Evolutionary conservation across 2,797 vertebrate genomes (phyloP).

Genomic region (Danionella dracula): DNA sequence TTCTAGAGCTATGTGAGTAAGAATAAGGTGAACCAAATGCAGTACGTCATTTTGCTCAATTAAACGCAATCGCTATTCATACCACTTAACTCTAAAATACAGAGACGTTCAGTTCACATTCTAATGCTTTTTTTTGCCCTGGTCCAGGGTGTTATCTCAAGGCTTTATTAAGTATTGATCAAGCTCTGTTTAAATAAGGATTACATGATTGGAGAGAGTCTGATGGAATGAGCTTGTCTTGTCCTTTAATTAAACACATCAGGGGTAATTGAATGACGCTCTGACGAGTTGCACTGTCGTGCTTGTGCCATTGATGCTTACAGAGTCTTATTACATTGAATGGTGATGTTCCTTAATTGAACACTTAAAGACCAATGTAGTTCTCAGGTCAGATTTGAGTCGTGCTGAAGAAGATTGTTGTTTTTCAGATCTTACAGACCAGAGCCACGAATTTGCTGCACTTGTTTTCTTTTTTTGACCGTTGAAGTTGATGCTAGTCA

Average conservation of each 20-base stretch:
- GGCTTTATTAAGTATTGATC: slow-evolving; percentile 41
- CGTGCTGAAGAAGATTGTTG: background rate
- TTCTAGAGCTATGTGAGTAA: background rate
- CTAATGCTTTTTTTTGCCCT: background rate
- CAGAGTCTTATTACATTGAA: background rate
- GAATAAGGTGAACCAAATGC: too few species aligned
- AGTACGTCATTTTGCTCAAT: background rate
- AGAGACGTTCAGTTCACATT: background rate
- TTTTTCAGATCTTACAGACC: background rate
- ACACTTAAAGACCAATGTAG: slow-evolving; percentile 1
- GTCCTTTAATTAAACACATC: slow-evolving; percentile 37
- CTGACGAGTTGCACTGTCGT: background rate
- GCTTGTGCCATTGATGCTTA: background rate
- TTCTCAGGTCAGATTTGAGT: background rate
- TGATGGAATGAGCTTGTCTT: slow-evolving; percentile 1
- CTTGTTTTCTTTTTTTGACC: background rate
- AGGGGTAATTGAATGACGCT: slow-evolving; percentile 4
- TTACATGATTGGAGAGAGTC: slow-evolving; percentile 28
- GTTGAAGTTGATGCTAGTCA: background rate
- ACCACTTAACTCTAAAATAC: slow-evolving; percentile 8
- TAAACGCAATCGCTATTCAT: background rate
- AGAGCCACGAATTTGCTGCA: background rate
- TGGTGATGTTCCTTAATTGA: slow-evolving; percentile 2
- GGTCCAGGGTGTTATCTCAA: slow-evolving; percentile 12
- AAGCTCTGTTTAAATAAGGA: slow-evolving; percentile 36